Percentiles rank a stretch among this genome's conserved stretches.
These are phyloP conservation scores for Radopholus similis DNA, from an alignment of 1,140 invertebrate genomes.

Conservation along the genomic window DNA sequence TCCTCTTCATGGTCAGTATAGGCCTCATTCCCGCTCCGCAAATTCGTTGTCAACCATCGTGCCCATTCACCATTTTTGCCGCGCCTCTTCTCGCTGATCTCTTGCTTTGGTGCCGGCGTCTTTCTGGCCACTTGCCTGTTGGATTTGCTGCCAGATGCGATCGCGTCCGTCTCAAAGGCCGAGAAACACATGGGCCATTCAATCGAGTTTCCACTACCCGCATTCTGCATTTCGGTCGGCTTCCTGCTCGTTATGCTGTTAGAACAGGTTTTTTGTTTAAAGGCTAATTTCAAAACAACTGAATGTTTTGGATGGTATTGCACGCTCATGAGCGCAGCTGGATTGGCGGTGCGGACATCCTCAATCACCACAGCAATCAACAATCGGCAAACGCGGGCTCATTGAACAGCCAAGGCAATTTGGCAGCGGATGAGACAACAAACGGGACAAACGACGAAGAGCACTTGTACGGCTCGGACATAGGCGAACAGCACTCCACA, in stretches of 20 bases:
- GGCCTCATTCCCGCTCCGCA: slow-evolving; percentile 27
- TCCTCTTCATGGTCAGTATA: not conserved
- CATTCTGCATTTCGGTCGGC: slow-evolving; percentile 47
- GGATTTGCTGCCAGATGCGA: slow-evolving; percentile 53
- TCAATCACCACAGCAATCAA: not conserved
- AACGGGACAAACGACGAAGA: not conserved
- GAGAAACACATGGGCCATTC: slow-evolving; percentile 20
- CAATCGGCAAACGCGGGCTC: no score
- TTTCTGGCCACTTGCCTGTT: slow-evolving; percentile 55
- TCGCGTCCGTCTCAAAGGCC: slow-evolving; percentile 44
- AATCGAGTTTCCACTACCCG: slow-evolving; percentile 46
- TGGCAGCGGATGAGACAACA: no score
- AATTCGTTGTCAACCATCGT: slow-evolving; percentile 2
- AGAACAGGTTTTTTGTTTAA: slow-evolving; percentile 44
- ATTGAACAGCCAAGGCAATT: no score
- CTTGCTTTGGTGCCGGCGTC: slow-evolving; percentile 49
- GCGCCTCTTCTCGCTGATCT: slow-evolving; percentile 37
- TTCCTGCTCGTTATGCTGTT: slow-evolving; percentile 55
- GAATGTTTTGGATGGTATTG: slow-evolving; percentile 41
- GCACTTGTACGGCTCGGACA: slow-evolving; percentile 23
- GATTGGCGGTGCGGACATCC: slow-evolving; percentile 32
- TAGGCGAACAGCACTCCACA: slow-evolving; percentile 38
- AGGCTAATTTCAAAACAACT: not conserved
- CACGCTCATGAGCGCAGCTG: slow-evolving; percentile 42
- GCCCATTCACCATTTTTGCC: slow-evolving; percentile 1